These are phyloP conservation scores for Cantharis flavilabris DNA, from an alignment of 2,888 invertebrate genomes.

Conservation along the genomic window DNA sequence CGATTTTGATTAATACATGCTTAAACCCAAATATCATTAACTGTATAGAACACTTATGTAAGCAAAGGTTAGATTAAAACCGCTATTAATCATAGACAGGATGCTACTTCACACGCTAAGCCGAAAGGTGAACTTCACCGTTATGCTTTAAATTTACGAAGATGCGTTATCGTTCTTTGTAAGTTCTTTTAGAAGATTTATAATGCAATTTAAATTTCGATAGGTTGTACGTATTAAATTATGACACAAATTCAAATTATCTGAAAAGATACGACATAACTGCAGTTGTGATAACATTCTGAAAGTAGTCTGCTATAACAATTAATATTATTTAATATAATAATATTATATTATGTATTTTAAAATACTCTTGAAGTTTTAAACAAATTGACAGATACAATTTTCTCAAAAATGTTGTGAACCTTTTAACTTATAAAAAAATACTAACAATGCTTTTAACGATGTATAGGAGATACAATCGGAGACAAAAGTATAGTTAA, in stretches of 20 bases:
- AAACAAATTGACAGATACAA: too few species aligned
- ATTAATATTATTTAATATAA: too few species aligned
- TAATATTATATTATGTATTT: too few species aligned
- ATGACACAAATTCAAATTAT: not conserved
- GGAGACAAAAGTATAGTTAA: too few species aligned
- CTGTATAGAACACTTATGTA: slow-evolving; percentile 9
- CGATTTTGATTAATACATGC: not conserved
- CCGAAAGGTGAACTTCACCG: slow-evolving; percentile 33
- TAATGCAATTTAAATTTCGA: slow-evolving; percentile 7
- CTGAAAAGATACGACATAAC: not conserved
- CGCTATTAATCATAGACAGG: slow-evolving; percentile 31
- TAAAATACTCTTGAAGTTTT: too few species aligned
- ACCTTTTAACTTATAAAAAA: too few species aligned
- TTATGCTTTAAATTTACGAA: slow-evolving; percentile 21
- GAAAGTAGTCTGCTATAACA: too few species aligned
- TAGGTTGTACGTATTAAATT: not conserved
- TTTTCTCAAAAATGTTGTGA: too few species aligned
- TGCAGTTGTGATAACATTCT: too few species aligned
- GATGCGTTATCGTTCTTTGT: slow-evolving; percentile 14
- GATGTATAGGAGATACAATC: too few species aligned
- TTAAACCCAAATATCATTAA: slow-evolving; percentile 16
- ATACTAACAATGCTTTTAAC: too few species aligned
- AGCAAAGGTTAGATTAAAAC: slow-evolving; percentile 26
- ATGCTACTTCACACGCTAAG: slow-evolving; percentile 31
- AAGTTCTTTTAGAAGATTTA: slow-evolving; percentile 28